Conservation (phyloP, 2,888 invertebrate species). For the Melieria picta region DNA sequence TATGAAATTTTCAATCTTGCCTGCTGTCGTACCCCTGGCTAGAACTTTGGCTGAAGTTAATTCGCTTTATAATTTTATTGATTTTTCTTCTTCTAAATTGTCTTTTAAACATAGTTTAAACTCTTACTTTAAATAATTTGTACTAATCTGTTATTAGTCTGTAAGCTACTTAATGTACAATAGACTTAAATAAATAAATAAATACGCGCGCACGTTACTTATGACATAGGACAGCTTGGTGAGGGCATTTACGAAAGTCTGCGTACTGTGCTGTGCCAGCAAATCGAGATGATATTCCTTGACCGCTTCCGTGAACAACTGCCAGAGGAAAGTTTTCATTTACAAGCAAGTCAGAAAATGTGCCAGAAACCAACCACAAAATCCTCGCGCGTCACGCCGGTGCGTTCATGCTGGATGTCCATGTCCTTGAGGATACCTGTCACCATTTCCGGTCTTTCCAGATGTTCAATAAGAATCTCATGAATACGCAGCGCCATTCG, state of each 20-base stretch:
- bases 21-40: too few species aligned
- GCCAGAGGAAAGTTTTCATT: background rate
- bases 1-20: too few species aligned
- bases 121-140: too few species aligned
- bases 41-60: too few species aligned
- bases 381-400: constrained; percentile 33
- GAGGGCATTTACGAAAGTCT: constrained; percentile 47
- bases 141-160: too few species aligned
- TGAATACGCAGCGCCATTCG: constrained; percentile 45
- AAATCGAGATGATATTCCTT: constrained; percentile 39
- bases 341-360: background rate
- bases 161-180: too few species aligned
- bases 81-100: too few species aligned
- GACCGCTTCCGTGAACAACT: constrained; percentile 15
- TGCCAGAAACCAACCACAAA: constrained; percentile 42
- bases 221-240: constrained; percentile 32
- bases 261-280: constrained; percentile 43
- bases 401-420: constrained; percentile 32
- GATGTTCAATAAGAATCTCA: constrained; percentile 49
- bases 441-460: constrained; percentile 45
- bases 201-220: too few species aligned
- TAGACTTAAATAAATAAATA: too few species aligned
- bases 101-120: too few species aligned
- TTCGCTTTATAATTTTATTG: too few species aligned
- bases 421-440: constrained; percentile 45